phyloP scores from a whole-genome alignment of 2,888 invertebrate species.

The Liopterus haemorrhoidalis region DNA sequence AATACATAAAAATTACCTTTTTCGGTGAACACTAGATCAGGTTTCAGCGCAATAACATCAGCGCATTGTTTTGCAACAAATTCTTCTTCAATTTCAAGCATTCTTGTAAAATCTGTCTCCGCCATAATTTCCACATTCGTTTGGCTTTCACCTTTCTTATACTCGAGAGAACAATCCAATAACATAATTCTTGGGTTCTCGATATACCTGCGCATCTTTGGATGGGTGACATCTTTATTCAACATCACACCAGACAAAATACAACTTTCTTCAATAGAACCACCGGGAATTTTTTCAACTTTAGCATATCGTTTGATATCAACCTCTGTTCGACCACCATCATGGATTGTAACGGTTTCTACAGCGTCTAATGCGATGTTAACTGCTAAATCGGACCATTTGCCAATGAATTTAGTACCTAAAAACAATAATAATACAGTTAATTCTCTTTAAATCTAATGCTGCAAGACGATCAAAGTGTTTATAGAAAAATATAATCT shows the following conservation, averaged over 20 bases:
- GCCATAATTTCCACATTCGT: constrained; percentile 94
- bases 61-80: constrained; percentile 84
- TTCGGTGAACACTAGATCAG: constrained; percentile 95
- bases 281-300: constrained; percentile 92
- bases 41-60: constrained; percentile 90
- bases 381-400: constrained; percentile 94
- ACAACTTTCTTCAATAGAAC: constrained; percentile 86
- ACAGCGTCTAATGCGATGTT: constrained; percentile 95
- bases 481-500: too few relatives aligned
- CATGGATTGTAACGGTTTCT: constrained; percentile 79
- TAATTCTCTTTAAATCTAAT: too few relatives aligned
- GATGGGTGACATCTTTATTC: constrained; percentile 97
- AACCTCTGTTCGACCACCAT: constrained; percentile 87
- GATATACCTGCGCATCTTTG: constrained; percentile 91
- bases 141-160: constrained; percentile 98
- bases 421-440: too few relatives aligned
- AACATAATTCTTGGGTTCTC: constrained; percentile 91
- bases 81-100: constrained; percentile 93
- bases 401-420: constrained; percentile 96
- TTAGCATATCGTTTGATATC: constrained; percentile 98
- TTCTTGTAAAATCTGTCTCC: constrained; percentile 91
- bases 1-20: too few relatives aligned
- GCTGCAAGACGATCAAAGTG: too few relatives aligned
- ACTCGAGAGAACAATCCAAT: constrained; percentile 93
- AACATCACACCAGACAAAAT: constrained; percentile 94